Base-by-base conservation (phyloP, 2,888 invertebrate genomes). In the Norana najaformis region DNA sequence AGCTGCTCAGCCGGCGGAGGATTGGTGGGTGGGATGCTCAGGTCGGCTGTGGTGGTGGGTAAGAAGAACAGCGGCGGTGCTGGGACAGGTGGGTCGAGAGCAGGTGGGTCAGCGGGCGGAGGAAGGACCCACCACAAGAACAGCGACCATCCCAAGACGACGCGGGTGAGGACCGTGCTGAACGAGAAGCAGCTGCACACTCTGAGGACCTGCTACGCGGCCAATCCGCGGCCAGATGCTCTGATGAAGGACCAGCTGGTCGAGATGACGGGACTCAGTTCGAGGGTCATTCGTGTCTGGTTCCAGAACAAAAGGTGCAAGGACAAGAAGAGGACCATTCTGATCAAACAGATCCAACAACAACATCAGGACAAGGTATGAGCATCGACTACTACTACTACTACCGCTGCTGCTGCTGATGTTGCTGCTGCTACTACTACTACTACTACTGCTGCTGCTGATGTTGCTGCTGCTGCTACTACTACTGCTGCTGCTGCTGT, bases 251-350 rank as follows among this genome's bases (percentile, higher is more conserved):
- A 99, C 95, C 99, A 99, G 95, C 96, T 99, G 92, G 99, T 99
- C 88, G 99, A 99, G 95, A 98, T 99, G 99, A 99, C 99, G 34
- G 97, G 98, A 0, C 96, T 99, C 90, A 98, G 98, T 93, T 98
- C 99, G 36, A 96, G 99, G n/a, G 99, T 99, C 93, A 99, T 99
- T 95, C 96, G 99, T 94, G 99, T 99, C 91, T 99, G 99, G 99
- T 99, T 99, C 96, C 99, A 99, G 93, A 95, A 95, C 93, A 95
- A 95, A 92, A 92, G 95, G 20, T 95, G 95, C 91, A 95, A 95
- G 92, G 95, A 95, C 92, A 95, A 95, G 92, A 95, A 95, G 92
- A 97, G 98, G 95, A 98, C 98, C 90, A 97, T 99, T 89, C 97
- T 98, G 94, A 97, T 99, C 96, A 98, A 99, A 95, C 97, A 99